These are phyloP conservation scores for Cololabis saira DNA, from an alignment of 2,113 vertebrate species.

Conservation along the genomic window DNA sequence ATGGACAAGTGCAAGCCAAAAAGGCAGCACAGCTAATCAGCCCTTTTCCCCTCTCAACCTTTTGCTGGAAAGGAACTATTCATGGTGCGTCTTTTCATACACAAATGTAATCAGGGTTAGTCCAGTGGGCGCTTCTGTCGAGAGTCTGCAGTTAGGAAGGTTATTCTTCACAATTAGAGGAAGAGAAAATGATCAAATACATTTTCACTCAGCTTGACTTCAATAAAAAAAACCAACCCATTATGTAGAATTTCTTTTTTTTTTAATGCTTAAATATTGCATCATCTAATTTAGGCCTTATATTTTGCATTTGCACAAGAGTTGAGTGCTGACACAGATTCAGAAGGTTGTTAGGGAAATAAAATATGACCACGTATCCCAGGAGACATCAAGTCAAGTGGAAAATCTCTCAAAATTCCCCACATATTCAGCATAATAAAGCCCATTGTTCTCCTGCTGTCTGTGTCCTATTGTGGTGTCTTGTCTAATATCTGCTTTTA, in stretches of 20 bases:
- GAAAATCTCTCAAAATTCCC: conserved; percentile 44
- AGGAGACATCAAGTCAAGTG: conserved; percentile 20
- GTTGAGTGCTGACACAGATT: background rate
- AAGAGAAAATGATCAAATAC: no score
- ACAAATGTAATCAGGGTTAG: conserved; percentile 75
- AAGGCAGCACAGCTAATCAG: conserved; percentile 3
- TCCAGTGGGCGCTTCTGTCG: conserved; percentile 61
- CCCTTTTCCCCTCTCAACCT: conserved; percentile 15
- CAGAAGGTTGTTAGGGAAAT: conserved; percentile 1
- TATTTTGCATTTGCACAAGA: background rate
- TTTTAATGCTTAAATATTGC: no score
- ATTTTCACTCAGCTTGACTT: no score
- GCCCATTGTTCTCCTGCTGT: conserved; percentile 54
- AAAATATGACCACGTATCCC: conserved; percentile 38
- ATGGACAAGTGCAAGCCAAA: conserved; percentile 17
- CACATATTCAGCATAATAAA: conserved; percentile 44
- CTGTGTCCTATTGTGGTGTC: conserved; percentile 52
- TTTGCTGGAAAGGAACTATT: conserved; percentile 47
- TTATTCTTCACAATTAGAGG: no score
- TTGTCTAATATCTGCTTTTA: conserved; percentile 54
- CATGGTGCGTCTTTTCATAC: conserved; percentile 76
- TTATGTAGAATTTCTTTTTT: no score
- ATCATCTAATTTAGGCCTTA: no score
- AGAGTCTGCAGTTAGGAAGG: conserved; percentile 41
- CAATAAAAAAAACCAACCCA: no score